phyloP scores from a whole-genome alignment of 2,888 invertebrate species.

The Cantharis lateralis region DNA sequence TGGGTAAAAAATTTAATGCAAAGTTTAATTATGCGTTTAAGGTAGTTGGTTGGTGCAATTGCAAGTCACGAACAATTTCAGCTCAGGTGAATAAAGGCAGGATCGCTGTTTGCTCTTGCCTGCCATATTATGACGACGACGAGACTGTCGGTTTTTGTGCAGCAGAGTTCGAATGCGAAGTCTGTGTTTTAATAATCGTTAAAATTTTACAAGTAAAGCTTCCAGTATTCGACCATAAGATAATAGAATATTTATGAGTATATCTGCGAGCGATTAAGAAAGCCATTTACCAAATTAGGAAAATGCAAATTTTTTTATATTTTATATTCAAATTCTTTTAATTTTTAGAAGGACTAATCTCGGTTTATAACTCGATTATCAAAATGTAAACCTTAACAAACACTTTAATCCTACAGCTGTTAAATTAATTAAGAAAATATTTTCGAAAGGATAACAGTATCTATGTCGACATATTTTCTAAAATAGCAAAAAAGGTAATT shows the following conservation, averaged over 20 bases:
- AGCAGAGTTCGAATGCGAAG: not conserved
- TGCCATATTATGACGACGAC: not conserved
- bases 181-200: not conserved
- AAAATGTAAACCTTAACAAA: not conserved
- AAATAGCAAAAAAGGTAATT: slow-evolving; percentile 5
- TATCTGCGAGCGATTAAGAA: not conserved
- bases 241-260: not conserved
- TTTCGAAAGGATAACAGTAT: not conserved
- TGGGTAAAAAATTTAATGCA: not conserved
- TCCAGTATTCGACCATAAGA: not conserved
- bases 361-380: not conserved
- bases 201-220: not conserved
- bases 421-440: not conserved
- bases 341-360: not conserved
- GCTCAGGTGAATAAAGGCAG: too few relatives aligned
- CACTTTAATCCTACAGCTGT: not conserved
- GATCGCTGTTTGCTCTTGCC: not conserved
- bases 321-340: not conserved
- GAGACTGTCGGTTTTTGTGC: not conserved
- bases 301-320: not conserved
- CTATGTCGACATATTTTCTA: not conserved
- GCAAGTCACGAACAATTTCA: not conserved
- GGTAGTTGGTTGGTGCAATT: not conserved
- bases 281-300: not conserved
- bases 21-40: not conserved